phyloP scores from a whole-genome alignment of 1,140 invertebrate species.

The Diorhabda sublineata region DNA sequence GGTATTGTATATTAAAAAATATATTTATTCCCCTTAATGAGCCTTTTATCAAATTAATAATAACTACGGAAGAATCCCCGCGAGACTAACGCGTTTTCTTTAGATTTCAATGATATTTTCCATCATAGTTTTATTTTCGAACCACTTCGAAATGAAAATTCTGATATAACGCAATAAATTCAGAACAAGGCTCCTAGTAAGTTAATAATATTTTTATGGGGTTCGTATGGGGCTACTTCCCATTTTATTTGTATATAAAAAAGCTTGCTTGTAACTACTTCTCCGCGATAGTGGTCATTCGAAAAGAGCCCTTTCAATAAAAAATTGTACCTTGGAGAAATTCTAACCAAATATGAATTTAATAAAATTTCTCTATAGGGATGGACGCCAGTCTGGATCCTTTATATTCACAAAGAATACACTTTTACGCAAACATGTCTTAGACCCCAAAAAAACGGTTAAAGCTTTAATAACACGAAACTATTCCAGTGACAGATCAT shows the following conservation, averaged over 20 bases:
- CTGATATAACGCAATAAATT: no score
- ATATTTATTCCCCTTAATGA: no score
- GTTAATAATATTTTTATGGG: not conserved
- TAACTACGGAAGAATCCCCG: no score
- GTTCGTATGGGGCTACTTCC: no score
- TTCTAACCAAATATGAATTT: constrained; percentile 15
- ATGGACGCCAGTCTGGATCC: not conserved
- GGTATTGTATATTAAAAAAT: no score
- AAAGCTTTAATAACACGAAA: constrained; percentile 9
- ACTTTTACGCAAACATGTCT: not conserved
- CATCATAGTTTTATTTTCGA: no score
- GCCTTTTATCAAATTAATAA: no score
- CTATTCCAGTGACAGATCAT: constrained; percentile 7
- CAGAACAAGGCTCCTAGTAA: not conserved
- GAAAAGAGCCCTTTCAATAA: not conserved
- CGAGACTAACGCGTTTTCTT: no score
- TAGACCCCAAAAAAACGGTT: constrained; percentile 2
- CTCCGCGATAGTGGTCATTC: not conserved
- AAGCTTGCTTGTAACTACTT: not conserved
- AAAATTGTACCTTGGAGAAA: constrained; percentile 9
- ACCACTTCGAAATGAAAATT: no score
- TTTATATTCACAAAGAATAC: not conserved
- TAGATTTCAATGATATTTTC: no score
- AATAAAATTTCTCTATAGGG: not conserved
- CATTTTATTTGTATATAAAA: not conserved